Percentiles rank a stretch among this genome's conserved stretches.
phyloP scores from a whole-genome alignment of 2,888 invertebrate species.

The Metallyticus violacea region DNA sequence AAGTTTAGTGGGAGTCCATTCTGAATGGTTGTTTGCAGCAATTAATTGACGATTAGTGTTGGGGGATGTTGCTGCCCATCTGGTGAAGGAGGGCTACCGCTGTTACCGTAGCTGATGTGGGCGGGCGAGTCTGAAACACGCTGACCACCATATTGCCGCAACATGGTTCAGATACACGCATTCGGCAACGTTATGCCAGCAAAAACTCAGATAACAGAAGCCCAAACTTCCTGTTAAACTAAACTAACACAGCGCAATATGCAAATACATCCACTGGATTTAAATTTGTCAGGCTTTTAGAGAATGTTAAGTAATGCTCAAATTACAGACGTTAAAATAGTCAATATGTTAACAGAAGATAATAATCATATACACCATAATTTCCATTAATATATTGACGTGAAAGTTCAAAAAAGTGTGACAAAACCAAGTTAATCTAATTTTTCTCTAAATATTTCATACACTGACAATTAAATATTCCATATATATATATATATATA shows the following conservation, averaged over 20 bases:
- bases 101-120: neutral
- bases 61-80: neutral
- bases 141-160: conserved; percentile 17
- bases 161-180: conserved; percentile 1
- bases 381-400: no score
- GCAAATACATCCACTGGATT: neutral
- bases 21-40: neutral
- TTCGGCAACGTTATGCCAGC: neutral
- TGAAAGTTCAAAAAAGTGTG: no score
- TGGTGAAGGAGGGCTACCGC: neutral
- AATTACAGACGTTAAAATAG: neutral
- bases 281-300: neutral
- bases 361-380: no score
- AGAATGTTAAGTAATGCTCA: neutral
- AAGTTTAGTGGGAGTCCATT: conserved; percentile 3
- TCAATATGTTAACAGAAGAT: no score
- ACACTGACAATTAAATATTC: no score
- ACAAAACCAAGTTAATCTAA: no score
- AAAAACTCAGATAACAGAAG: conserved; percentile 5
- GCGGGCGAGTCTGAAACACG: conserved; percentile 1
- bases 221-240: neutral
- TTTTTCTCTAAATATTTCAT: no score
- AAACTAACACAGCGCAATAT: neutral
- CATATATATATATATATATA: no score
- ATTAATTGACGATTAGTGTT: conserved; percentile 15